These are phyloP conservation scores for Dicroscelio sp. DNA, from an alignment of 2,888 invertebrate genomes.

Conservation along the genomic window DNA sequence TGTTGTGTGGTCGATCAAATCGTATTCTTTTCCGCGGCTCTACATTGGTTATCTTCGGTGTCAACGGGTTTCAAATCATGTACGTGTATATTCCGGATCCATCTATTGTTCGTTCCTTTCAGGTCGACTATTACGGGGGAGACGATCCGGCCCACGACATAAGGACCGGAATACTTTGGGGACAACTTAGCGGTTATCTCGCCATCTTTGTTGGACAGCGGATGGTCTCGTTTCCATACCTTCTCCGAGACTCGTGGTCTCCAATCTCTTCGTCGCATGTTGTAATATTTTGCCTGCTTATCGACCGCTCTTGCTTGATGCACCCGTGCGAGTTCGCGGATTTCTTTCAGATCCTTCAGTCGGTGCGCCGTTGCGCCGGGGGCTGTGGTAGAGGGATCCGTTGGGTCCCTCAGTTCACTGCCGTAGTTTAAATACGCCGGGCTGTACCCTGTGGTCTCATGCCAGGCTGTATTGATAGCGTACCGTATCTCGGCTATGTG, in stretches of 20 bases:
- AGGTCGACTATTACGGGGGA: too few species aligned
- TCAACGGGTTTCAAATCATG: too few species aligned
- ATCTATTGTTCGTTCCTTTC: too few species aligned
- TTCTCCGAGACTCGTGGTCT: background rate
- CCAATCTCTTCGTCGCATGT: constrained; percentile 26
- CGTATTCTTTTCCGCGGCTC: too few species aligned
- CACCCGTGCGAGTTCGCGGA: background rate
- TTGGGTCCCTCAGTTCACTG: background rate
- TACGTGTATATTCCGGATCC: too few species aligned
- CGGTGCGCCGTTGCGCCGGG: background rate
- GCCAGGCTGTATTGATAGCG: constrained; percentile 12
- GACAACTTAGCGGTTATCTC: too few species aligned
- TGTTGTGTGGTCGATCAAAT: too few species aligned
- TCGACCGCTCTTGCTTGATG: constrained; percentile 30
- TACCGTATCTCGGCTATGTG: constrained; percentile 5
- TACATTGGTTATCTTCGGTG: too few species aligned
- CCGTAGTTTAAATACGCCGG: background rate
- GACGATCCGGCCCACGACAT: too few species aligned
- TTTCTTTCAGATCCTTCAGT: constrained; percentile 4
- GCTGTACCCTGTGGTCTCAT: background rate
- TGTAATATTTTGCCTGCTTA: constrained; percentile 43
- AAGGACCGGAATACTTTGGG: too few species aligned
- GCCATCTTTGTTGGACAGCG: too few species aligned
- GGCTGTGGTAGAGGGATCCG: background rate
- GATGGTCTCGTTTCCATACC: too few species aligned